Conservation (phyloP, 2,888 invertebrate genomes). For the Iselma pallidipennis region DNA sequence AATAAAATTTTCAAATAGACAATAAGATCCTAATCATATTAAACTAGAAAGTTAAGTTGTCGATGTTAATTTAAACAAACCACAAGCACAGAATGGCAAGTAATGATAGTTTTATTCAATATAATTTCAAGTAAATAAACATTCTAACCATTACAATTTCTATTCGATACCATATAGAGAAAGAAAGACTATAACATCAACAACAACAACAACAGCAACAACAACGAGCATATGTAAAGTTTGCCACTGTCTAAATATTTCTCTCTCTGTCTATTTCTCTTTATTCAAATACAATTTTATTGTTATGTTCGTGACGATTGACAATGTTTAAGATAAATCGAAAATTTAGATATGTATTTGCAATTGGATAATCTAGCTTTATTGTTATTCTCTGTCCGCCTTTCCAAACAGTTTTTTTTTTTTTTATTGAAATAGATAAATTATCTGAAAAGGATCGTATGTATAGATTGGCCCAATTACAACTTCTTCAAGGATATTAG, state of each 20-base stretch:
- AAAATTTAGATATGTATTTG: slow-evolving; percentile 45
- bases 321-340: slow-evolving; percentile 50
- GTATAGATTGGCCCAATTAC: slow-evolving; percentile 25
- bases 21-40: slow-evolving; percentile 14
- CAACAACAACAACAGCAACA: slow-evolving; percentile 11
- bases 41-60: slow-evolving; percentile 41
- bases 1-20: not conserved
- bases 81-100: slow-evolving; percentile 42
- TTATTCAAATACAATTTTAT: slow-evolving; percentile 43
- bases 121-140: slow-evolving; percentile 50
- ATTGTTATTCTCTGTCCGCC: slow-evolving; percentile 40
- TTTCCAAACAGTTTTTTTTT: slow-evolving; percentile 17
- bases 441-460: slow-evolving; percentile 9
- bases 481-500: not conserved
- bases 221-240: slow-evolving; percentile 40
- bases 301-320: slow-evolving; percentile 48
- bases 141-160: slow-evolving; percentile 42
- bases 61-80: slow-evolving; percentile 45
- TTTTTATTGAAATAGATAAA: not conserved
- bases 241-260: slow-evolving; percentile 38
- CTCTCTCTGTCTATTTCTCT: not conserved
- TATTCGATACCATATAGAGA: slow-evolving; percentile 41
- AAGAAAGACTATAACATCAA: not conserved
- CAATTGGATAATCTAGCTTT: slow-evolving; percentile 44
- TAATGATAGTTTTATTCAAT: slow-evolving; percentile 47